Evolutionary conservation across 2,888 invertebrate genomes (phyloP), one percentile per base, ranked within the genome.

Genomic region (Fragum whitleyi): DNA sequence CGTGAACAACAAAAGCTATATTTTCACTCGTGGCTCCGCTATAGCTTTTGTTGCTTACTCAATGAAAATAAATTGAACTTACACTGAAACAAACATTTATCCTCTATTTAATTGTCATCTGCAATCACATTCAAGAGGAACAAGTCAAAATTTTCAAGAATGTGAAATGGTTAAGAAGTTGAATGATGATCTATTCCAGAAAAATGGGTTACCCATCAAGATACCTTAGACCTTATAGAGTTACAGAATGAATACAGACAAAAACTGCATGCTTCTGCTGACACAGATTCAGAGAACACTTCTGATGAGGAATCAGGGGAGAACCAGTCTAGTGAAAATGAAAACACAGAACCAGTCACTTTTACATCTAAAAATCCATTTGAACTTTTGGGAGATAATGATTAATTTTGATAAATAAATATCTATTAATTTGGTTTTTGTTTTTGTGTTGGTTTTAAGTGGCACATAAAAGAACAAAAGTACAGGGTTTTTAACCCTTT

Each of bases 141-240:
- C n/a, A n/a, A n/a, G n/a, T n/a, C n/a, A n/a, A n/a, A n/a, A n/a
- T n/a, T n/a, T n/a, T n/a, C n/a, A n/a, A n/a, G n/a, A n/a, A n/a
- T n/a, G n/a, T n/a, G n/a, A n/a, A n/a, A n/a, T n/a, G n/a, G n/a
- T n/a, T n/a, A n/a, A n/a, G n/a, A n/a, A n/a, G n/a, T n/a, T n/a
- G n/a, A n/a, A n/a, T n/a, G n/a, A 47, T 47, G 47, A n/a, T 47
- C 14, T 75, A 69, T 79, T 77, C 5, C 94, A 96, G 96, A 95
- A 67, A 94, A 94, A 86, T 96, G 96, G 95, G 95, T 95, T 85
- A 93, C 87, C 0, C 96, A 96, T 92, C 95, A 95, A 0, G 89
- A 90, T 36, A 89, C 91, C 9, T 57, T 72, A 26, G 96, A 96
- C 80, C 93, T 96, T 0, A 95, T 95, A 86, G 95, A 95, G 86